Evolutionary conservation across 2,888 invertebrate genomes (phyloP).

Genomic region (Brachylomia viminalis): DNA sequence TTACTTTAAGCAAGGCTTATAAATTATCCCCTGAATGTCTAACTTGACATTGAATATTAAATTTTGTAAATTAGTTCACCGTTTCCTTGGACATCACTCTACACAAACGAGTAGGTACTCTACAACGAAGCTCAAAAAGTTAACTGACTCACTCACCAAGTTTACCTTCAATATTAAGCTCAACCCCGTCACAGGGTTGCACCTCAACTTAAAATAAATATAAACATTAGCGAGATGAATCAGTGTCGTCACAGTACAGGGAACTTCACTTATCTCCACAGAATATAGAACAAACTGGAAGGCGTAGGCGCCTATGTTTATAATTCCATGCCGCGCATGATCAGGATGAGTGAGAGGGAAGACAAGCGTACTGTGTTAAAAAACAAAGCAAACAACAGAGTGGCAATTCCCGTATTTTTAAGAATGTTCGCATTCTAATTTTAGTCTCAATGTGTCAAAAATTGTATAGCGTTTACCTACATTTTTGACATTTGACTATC

Average conservation of each 20-base stretch:
- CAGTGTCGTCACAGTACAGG: constrained; percentile 58
- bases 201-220: constrained; percentile 60
- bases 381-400: neutral
- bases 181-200: constrained; percentile 16
- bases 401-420: too few relatives aligned
- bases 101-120: neutral
- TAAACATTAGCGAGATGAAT: constrained; percentile 63
- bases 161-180: constrained; percentile 36
- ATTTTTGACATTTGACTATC: too few relatives aligned
- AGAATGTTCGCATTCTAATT: too few relatives aligned
- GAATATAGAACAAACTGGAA: constrained; percentile 21
- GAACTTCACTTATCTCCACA: constrained; percentile 58
- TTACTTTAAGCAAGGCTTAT: too few relatives aligned
- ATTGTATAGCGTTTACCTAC: too few relatives aligned
- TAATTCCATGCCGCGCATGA: neutral
- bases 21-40: neutral
- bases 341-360: neutral
- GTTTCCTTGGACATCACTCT: neutral
- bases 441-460: too few relatives aligned
- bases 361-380: neutral
- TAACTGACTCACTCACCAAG: neutral
- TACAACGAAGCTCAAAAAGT: neutral
- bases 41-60: neutral
- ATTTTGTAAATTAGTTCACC: neutral
- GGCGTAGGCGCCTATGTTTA: neutral